Evolutionary conservation across 2,113 vertebrate genomes (phyloP), one percentile per base, ranked within the genome.

Genomic region (Cyprinodon variegatus): DNA sequence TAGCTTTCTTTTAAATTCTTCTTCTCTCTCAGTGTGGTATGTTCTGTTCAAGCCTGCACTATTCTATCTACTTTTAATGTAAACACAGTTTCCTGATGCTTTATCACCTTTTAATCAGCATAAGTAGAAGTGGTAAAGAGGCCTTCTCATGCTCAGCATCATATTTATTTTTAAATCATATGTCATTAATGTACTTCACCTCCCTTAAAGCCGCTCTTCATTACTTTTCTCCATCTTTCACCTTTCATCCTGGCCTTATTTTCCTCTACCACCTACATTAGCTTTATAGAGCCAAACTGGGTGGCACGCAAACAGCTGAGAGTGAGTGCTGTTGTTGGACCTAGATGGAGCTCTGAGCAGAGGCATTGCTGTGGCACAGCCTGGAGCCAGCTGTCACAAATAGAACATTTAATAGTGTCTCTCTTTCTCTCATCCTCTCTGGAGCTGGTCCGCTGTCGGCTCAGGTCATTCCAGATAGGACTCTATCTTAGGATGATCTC

Each of bases 401-500:
- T 93, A 94, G 95, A 90, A 95, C 95, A 95, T 95, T 96, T 96
- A 96, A 96, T 96, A 96, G 95, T 83, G 83, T 86, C 82, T 86
- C 89, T 74, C 87, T 90, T 86, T 89, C 87, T 73, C 78, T 81
- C 74, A 17, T 84, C 83, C 90, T 88, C 86, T 94, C 94, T 74
- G 93, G 95, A 83, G 86, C 94, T 90, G 95, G 96, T 96, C 95
- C 92, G 95, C 95, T 95, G 96, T 96, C 95, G 95, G 94, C 96
- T 95, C 94, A 95, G 96, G 95, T 97, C 96, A 96, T 94, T 93
- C 95, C 95, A 95, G 94, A 96, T 96, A 96, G 93, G 95, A 96
- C 96, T 96, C 96, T 96, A 96, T 97, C 96, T 96, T 94, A 93
- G 96, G 95, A 96, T 97, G 96, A 96, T 97, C 96, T 97, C 95